phyloP scores from a whole-genome alignment of 2,888 invertebrate genomes.

The Polietes domitor region DNA sequence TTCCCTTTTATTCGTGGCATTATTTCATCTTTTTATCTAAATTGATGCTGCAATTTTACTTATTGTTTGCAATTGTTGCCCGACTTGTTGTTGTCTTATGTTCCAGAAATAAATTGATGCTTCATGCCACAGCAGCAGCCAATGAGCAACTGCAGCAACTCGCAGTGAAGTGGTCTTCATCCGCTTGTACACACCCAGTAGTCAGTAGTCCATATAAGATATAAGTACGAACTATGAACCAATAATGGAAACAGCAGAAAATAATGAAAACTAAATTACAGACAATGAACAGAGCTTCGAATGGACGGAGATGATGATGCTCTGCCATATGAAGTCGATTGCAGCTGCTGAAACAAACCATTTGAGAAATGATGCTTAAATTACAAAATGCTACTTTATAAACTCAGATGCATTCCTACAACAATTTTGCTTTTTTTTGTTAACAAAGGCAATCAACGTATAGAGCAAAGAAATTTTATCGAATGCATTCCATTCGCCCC shows the following conservation, averaged over 20 bases:
- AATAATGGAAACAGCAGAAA: constrained; percentile 49
- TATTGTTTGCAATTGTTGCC: constrained; percentile 59
- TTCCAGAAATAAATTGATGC: constrained; percentile 57
- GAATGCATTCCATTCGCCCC: too few relatives aligned
- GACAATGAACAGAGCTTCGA: constrained; percentile 44
- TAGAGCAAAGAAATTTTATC: too few relatives aligned
- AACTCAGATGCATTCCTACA: background rate
- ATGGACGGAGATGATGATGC: background rate
- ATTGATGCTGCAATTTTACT: constrained; percentile 61
- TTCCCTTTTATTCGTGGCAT: background rate
- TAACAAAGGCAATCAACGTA: too few relatives aligned
- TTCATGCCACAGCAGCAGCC: constrained; percentile 12
- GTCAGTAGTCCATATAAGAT: background rate
- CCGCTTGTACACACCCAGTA: background rate
- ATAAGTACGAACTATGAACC: constrained; percentile 11
- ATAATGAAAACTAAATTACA: constrained; percentile 57
- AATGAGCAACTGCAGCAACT: background rate
- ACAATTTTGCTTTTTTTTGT: too few relatives aligned
- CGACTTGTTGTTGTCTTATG: constrained; percentile 27
- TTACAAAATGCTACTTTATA: constrained; percentile 7
- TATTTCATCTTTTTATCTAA: constrained; percentile 32
- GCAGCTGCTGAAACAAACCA: background rate
- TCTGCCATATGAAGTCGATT: too few relatives aligned
- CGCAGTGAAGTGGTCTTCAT: background rate
- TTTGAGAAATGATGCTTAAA: constrained; percentile 17